Evolutionary conservation across 92 coral and sea anemone species (phyloP).

Genomic region (Actinostola sp.): DNA sequence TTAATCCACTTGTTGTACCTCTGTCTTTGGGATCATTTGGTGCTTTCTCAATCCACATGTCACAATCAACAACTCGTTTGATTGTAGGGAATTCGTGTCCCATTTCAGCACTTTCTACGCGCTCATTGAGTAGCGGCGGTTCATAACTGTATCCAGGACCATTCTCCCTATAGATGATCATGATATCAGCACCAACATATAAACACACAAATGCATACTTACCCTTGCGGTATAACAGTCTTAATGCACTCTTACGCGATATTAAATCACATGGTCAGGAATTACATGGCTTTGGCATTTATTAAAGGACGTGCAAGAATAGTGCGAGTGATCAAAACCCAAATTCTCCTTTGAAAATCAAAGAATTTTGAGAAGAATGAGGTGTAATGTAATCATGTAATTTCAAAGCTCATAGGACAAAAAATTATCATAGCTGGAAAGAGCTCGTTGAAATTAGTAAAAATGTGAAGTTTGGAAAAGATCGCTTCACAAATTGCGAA

Average conservation of each 20-base stretch:
- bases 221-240: not conserved
- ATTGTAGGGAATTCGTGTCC: not conserved
- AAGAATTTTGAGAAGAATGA: too few species aligned
- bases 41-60: conserved; percentile 37
- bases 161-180: conserved; percentile 28
- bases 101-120: not conserved
- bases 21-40: conserved; percentile 18
- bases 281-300: not conserved
- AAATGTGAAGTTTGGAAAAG: too few species aligned
- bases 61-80: conserved; percentile 28
- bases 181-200: conserved; percentile 23
- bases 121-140: conserved; percentile 1
- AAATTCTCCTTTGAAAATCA: too few species aligned
- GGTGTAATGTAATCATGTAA: too few species aligned
- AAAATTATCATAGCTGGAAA: too few species aligned
- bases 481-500: too few species aligned
- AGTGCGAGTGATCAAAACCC: too few species aligned
- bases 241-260: not conserved
- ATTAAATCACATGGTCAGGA: not conserved
- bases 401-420: too few species aligned
- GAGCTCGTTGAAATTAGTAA: too few species aligned
- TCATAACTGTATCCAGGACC: conserved; percentile 19
- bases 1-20: conserved; percentile 11
- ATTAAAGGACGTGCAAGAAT: too few species aligned
- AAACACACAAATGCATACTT: not conserved